phyloP scores from a whole-genome alignment of 2,797 vertebrate species.

The Orientallactaga sibirica region DNA sequence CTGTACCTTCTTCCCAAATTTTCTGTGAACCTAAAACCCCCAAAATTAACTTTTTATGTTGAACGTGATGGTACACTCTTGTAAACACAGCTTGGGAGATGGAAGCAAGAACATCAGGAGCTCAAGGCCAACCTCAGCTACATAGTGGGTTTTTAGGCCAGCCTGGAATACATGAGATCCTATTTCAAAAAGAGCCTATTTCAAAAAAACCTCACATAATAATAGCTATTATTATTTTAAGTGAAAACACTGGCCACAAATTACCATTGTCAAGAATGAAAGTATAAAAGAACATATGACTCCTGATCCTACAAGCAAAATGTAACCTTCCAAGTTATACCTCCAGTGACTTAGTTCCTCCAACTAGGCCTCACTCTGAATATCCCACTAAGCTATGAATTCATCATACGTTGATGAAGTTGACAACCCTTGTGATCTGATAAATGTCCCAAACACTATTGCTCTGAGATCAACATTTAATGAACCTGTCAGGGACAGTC shows the following conservation, averaged over 20 bases:
- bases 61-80: background rate
- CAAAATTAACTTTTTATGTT: background rate
- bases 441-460: background rate
- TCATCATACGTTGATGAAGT: background rate
- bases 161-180: no score
- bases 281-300: background rate
- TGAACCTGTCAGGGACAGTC: background rate
- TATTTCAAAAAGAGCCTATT: no score
- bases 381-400: background rate
- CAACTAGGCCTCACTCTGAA: background rate
- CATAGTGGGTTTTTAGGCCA: no score
- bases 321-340: background rate
- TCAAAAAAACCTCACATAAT: no score
- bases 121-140: background rate
- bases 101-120: background rate
- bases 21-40: background rate
- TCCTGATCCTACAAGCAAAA: background rate
- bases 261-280: background rate
- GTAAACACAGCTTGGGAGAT: background rate
- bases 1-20: background rate
- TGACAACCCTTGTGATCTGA: background rate
- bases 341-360: background rate
- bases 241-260: background rate
- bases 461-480: background rate
- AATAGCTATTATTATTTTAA: background rate